phyloP scores from a whole-genome alignment of 2,888 invertebrate genomes.

The Dicyrtoma fusca region DNA sequence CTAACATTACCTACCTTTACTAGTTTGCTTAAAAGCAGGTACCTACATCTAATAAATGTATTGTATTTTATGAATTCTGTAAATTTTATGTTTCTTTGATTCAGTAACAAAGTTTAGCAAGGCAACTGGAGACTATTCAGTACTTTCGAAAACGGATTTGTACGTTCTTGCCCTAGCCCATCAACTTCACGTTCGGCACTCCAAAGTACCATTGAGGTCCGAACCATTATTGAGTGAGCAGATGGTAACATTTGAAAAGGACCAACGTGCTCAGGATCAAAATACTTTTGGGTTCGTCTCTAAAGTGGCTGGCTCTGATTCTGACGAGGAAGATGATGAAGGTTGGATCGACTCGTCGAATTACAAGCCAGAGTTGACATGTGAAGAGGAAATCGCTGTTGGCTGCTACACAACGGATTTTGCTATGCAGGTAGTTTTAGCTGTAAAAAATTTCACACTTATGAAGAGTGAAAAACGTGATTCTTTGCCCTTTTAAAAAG shows the following conservation, averaged over 20 bases:
- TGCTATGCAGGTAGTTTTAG: conserved; percentile 81
- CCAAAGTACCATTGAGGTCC: background rate
- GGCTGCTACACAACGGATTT: conserved; percentile 97
- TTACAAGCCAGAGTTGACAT: conserved; percentile 67
- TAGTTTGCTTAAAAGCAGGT: background rate
- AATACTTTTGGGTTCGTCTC: conserved; percentile 18
- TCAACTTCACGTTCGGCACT: conserved; percentile 78
- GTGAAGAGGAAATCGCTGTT: conserved; percentile 71
- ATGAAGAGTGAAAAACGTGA: no score
- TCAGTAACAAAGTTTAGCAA: conserved; percentile 88
- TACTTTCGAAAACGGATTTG: conserved; percentile 91
- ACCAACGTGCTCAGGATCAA: conserved; percentile 4
- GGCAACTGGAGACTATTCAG: conserved; percentile 93
- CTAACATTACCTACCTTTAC: no score
- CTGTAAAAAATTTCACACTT: no score
- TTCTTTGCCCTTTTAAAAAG: no score
- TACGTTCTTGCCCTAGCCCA: conserved; percentile 94
- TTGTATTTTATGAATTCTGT: conserved; percentile 24
- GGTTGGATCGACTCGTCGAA: conserved; percentile 90
- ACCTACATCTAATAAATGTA: background rate
- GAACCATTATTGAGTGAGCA: conserved; percentile 21
- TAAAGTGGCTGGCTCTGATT: conserved; percentile 61
- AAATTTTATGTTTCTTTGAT: no score
- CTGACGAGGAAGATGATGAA: conserved; percentile 64
- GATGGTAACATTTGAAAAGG: conserved; percentile 28